Evolutionary conservation across 2,797 vertebrate genomes (phyloP).

Genomic region (Takifugu rubripes): DNA sequence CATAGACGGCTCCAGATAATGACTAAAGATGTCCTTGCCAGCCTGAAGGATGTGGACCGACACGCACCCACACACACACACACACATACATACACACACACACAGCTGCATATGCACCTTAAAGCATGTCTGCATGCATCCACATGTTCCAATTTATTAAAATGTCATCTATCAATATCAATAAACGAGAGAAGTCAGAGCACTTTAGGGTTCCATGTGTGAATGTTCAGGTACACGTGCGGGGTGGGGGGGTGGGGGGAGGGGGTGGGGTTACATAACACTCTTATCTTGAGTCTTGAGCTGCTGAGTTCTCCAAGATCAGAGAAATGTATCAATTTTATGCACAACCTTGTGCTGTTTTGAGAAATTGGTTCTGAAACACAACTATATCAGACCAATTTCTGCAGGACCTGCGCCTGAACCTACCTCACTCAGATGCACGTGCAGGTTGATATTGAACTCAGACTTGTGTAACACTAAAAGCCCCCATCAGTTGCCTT

Average conservation of each 20-base stretch:
- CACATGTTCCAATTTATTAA: constrained; percentile 40
- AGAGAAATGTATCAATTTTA: background rate
- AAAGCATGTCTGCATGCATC: background rate
- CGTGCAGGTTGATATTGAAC: no score
- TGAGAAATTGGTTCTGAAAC: no score
- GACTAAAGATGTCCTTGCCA: constrained; percentile 63
- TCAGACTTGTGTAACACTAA: no score
- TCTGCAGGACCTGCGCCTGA: no score
- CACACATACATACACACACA: constrained; percentile 12
- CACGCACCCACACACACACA: constrained; percentile 21
- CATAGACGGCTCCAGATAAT: constrained; percentile 62
- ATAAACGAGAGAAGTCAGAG: constrained; percentile 41
- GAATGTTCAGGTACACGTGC: constrained; percentile 12
- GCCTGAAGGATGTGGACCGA: constrained; percentile 39
- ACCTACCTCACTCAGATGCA: no score
- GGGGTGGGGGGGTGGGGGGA: background rate
- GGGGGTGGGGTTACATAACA: constrained; percentile 15
- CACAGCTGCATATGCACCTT: background rate
- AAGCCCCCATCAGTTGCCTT: constrained; percentile 2
- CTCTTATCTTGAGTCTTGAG: constrained; percentile 23
- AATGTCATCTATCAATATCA: constrained; percentile 45
- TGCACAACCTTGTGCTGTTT: background rate
- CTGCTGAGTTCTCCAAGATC: constrained; percentile 28
- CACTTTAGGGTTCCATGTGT: constrained; percentile 20
- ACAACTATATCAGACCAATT: no score